Conservation (phyloP, 2,888 invertebrate genomes). For the Erynnis tages region DNA sequence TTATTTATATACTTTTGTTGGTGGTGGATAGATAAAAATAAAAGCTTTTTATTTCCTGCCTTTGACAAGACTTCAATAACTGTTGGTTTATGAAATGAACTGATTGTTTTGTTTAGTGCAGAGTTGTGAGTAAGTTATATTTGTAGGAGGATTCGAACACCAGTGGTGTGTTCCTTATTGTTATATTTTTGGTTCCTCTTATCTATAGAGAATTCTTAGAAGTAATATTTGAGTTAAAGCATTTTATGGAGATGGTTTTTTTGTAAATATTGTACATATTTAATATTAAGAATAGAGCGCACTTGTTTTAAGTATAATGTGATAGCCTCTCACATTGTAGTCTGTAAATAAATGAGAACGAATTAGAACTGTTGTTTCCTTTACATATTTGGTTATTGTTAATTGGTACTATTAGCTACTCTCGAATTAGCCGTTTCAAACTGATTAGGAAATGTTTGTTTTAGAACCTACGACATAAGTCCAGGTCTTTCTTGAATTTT, state of each 20-base stretch:
- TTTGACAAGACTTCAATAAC: slow-evolving; percentile 22
- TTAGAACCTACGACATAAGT: too few relatives aligned
- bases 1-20: too few relatives aligned
- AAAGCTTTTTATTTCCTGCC: too few relatives aligned
- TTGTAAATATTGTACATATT: slow-evolving; percentile 71
- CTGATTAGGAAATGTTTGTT: too few relatives aligned
- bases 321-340: slow-evolving; percentile 71
- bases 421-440: too few relatives aligned
- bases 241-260: slow-evolving; percentile 47
- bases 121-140: slow-evolving; percentile 44
- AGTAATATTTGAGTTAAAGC: slow-evolving; percentile 43
- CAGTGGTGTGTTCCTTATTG: slow-evolving; percentile 45
- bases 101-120: slow-evolving; percentile 46
- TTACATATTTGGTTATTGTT: too few relatives aligned
- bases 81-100: slow-evolving; percentile 50
- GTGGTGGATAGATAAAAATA: too few relatives aligned
- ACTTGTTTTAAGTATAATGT: slow-evolving; percentile 79
- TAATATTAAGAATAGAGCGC: slow-evolving; percentile 45
- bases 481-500: too few relatives aligned
- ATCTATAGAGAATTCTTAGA: slow-evolving; percentile 29
- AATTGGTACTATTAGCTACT: too few relatives aligned
- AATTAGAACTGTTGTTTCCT: slow-evolving; percentile 52
- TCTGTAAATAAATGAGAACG: slow-evolving; percentile 78
- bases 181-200: slow-evolving; percentile 46
- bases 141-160: slow-evolving; percentile 39